Evolutionary conservation across 1,140 invertebrate species (phyloP), one percentile per base, ranked within the genome.

Genomic region (Calycopis cecrops): DNA sequence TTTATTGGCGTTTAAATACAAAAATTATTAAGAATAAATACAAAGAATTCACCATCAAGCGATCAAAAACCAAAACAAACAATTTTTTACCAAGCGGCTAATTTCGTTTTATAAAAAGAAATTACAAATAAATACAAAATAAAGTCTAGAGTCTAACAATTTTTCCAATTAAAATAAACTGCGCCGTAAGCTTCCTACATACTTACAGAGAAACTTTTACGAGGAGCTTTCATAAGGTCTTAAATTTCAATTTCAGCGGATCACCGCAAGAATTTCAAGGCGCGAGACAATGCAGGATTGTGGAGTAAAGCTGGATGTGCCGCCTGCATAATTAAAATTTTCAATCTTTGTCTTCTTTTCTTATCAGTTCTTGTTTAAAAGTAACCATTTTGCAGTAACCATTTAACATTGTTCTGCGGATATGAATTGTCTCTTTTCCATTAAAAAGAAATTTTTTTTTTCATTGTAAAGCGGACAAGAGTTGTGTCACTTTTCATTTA

Each of bases 201-300:
- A 35, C 35, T 49, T 40, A 53, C 14, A 51, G 21, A 2, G 21
- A 61, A 65, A 65, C 58, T 65, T 65, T 64, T 65, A 62, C 54
- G 48, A 53, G 35, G 40, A 57, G 56, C 63, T 62, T 71, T 67
- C 59, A 64, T 69, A 69, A 69, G 60, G 74, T 75, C 67, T 77
- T 73, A 73, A 77, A 75, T 77, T 75, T 75, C 72, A 77, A 77
- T 77, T 75, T 77, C 62, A 75, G 52, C 49, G 67, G 74, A 77
- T 77, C 63, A 73, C 58, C 59, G 54, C 54, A 60, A 59, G 48
- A 60, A 58, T 66, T 60, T 52, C n/a, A 51, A 42, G 48, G 38
- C 10, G 54, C 54, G 49, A 61, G 52, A 61, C 59, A 60, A 60
- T 60, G 50, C 48, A 42, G 48, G 35, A 33, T 59, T 44, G 53